phyloP scores from a whole-genome alignment of 2,888 invertebrate species.

The Tiphia femorata region DNA sequence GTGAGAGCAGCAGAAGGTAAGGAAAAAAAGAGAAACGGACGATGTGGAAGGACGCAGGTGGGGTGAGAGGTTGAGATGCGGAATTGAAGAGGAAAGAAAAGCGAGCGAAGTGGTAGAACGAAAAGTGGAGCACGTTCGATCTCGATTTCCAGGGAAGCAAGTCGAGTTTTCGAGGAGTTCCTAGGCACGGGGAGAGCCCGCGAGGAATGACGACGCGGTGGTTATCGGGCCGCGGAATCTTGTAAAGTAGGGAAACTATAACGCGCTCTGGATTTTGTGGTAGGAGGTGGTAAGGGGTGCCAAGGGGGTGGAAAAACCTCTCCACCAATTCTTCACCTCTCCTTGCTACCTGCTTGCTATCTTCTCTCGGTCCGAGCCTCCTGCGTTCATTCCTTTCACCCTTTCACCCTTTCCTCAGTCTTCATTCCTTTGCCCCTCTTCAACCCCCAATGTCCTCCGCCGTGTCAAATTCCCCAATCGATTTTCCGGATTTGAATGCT shows the following conservation, averaged over 20 bases:
- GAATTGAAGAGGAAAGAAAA: no score
- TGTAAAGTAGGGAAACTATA: constrained; percentile 31
- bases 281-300: background rate
- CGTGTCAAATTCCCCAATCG: constrained; percentile 35
- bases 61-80: no score
- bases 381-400: no score
- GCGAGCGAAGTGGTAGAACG: background rate
- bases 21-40: no score
- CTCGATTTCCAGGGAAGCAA: background rate
- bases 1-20: no score
- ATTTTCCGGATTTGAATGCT: constrained; percentile 52
- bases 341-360: no score
- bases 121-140: constrained; percentile 2
- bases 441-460: constrained; percentile 12
- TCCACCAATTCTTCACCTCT: no score
- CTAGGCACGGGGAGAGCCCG: background rate
- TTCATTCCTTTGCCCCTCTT: background rate
- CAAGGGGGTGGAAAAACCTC: no score
- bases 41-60: no score
- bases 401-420: no score
- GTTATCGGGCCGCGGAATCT: constrained; percentile 30
- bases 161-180: background rate
- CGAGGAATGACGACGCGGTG: background rate
- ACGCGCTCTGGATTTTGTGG: constrained; percentile 6
- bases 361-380: no score